A percentile compares a stretch with the other conserved stretches of the same genome.
Evolutionary conservation across 2,113 vertebrate genomes (phyloP).

Genomic region (Odocoileus virginianus): DNA sequence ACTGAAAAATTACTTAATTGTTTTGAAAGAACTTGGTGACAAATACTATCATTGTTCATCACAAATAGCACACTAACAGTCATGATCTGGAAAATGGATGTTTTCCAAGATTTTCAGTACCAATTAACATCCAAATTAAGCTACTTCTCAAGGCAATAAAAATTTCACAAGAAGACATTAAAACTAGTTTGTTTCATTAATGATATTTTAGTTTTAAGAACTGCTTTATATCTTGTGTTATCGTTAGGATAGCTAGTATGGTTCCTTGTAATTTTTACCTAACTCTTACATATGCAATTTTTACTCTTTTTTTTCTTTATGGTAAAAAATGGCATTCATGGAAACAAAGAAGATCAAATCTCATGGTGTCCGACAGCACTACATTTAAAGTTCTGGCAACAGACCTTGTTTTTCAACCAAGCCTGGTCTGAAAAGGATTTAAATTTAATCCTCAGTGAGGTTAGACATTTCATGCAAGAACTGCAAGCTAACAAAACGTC

Average conservation of each 20-base stretch:
- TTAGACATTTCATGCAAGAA: not conserved
- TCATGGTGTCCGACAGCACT: not conserved
- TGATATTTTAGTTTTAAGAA: constrained; percentile 8
- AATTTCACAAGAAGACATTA: constrained; percentile 26
- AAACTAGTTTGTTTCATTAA: not conserved
- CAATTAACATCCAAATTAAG: constrained; percentile 65
- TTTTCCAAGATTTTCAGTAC: constrained; percentile 47
- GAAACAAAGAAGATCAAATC: not conserved
- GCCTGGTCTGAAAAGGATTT: constrained; percentile 7
- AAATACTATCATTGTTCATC: constrained; percentile 61
- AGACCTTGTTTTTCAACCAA: not conserved
- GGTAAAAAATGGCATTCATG: not conserved
- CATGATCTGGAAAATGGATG: constrained; percentile 48
- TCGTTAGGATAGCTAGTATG: not conserved
- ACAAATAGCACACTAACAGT: constrained; percentile 35
- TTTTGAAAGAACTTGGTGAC: constrained; percentile 53
- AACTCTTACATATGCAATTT: not conserved
- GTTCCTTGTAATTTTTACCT: not conserved
- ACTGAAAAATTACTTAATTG: constrained; percentile 62
- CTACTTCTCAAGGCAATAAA: constrained; percentile 56
- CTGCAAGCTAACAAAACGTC: not conserved
- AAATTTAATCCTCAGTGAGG: not conserved
- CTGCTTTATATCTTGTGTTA: not conserved
- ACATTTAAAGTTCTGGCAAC: not conserved
- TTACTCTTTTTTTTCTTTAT: not conserved